Percentiles rank a stretch among this genome's conserved stretches.
phyloP scores from a whole-genome alignment of 2,797 vertebrate genomes.

The Gouania willdenowi region DNA sequence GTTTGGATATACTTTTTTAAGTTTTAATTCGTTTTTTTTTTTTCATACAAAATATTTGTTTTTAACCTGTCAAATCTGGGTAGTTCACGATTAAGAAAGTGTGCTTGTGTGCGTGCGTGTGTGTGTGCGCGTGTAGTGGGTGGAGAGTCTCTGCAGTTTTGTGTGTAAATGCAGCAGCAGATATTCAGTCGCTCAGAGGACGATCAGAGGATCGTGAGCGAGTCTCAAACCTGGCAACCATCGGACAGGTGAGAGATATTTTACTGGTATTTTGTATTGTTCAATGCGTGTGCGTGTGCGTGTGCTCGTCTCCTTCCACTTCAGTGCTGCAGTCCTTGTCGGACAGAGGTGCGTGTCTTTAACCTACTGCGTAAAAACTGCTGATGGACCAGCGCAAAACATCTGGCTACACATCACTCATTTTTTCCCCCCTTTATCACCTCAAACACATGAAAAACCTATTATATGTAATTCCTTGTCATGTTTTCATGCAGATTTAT shows the following conservation, averaged over 20 bases:
- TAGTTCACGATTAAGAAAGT: no score
- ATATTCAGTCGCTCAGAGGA: constrained; percentile 17
- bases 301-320: constrained; percentile 1
- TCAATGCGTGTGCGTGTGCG: neutral
- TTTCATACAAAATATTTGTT: no score
- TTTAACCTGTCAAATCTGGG: no score
- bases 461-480: no score
- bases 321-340: constrained; percentile 46
- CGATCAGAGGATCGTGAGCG: constrained; percentile 14
- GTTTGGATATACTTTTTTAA: no score
- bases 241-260: constrained; percentile 34
- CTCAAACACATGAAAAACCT: no score
- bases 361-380: no score
- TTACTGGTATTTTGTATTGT: neutral
- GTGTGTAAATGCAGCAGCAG: constrained; percentile 44
- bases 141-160: constrained; percentile 1
- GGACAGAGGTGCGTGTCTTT: constrained; percentile 32
- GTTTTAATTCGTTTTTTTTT: no score
- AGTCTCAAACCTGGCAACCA: neutral
- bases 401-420: no score
- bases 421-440: no score
- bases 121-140: neutral
- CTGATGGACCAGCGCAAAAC: no score
- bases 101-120: neutral
- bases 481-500: no score